Evolutionary conservation across 2,797 vertebrate species (phyloP).

Genomic region (Australoheros facetus): DNA sequence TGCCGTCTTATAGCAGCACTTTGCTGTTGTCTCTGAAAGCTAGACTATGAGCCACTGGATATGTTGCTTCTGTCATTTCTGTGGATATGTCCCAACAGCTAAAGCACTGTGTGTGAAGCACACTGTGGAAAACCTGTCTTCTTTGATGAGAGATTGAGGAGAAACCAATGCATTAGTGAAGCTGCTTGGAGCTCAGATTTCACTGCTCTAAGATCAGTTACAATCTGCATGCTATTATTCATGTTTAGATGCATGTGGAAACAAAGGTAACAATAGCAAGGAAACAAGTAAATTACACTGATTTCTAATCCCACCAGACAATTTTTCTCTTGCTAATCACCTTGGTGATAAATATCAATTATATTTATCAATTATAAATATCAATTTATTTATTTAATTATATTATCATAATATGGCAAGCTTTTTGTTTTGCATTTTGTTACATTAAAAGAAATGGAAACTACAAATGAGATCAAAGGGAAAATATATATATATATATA

Average conservation of each 20-base stretch:
- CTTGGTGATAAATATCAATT: background rate
- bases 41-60: background rate
- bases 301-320: background rate
- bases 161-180: background rate
- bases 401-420: too few relatives aligned
- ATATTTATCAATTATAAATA: too few relatives aligned
- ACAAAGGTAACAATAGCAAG: too few relatives aligned
- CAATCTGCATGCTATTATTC: too few relatives aligned
- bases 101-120: background rate
- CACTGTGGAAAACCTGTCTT: background rate
- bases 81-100: background rate
- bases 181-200: background rate
- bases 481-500: background rate
- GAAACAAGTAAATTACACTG: background rate
- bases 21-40: background rate
- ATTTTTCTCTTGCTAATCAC: background rate
- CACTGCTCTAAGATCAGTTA: background rate
- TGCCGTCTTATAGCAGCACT: background rate
- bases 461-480: background rate
- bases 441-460: background rate
- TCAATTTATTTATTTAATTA: too few relatives aligned
- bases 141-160: background rate
- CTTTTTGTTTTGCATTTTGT: too few relatives aligned
- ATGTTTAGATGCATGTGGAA: too few relatives aligned
- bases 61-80: background rate